A percentile compares a stretch with the other conserved stretches of the same genome.
Evolutionary conservation across 2,888 invertebrate species (phyloP).

Genomic region (Eristalis arbustorum): DNA sequence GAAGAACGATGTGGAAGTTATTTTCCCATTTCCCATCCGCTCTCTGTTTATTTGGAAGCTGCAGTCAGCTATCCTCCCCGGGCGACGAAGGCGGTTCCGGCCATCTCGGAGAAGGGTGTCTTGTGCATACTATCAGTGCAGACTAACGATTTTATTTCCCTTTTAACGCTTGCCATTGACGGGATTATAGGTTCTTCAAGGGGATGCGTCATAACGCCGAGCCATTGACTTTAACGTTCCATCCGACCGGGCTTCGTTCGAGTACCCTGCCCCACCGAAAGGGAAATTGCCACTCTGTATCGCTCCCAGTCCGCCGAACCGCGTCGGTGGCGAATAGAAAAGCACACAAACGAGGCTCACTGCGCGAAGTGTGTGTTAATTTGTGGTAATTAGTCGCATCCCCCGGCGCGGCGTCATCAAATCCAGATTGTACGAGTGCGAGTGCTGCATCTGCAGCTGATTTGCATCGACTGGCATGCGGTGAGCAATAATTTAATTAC

Average conservation of each 20-base stretch:
- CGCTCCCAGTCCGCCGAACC: not conserved
- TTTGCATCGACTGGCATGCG: constrained; percentile 40
- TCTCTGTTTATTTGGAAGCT: constrained; percentile 43
- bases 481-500: constrained; percentile 49
- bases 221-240: not conserved
- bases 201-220: not conserved
- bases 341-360: not conserved
- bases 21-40: constrained; percentile 19
- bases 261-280: not conserved
- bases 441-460: not conserved
- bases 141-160: not conserved
- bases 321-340: not conserved
- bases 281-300: not conserved
- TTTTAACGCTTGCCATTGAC: not conserved
- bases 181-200: not conserved
- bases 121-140: not conserved
- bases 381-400: constrained; percentile 25
- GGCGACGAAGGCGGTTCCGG: not conserved
- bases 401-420: not conserved
- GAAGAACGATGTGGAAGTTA: constrained; percentile 47
- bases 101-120: constrained; percentile 12
- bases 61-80: not conserved
- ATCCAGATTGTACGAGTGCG: not conserved
- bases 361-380: not conserved
- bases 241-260: not conserved